Evolutionary conservation across 1,140 invertebrate species (phyloP).

Genomic region (Scaptomyza pallida): DNA sequence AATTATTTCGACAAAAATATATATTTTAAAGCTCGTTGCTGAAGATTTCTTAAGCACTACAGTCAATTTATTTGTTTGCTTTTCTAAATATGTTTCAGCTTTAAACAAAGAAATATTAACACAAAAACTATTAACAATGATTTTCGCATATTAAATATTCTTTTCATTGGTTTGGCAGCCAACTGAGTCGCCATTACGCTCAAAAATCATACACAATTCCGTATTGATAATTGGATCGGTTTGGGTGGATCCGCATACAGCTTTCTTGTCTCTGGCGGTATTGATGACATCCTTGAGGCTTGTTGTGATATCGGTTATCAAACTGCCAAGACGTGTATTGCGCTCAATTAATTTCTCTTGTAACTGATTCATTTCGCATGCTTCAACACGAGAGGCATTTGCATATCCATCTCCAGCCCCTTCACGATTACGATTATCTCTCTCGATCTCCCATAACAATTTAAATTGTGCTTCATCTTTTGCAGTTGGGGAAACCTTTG

Average conservation of each 20-base stretch:
- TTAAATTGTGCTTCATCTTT: not conserved
- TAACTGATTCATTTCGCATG: too few relatives aligned
- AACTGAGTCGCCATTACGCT: constrained; percentile 20
- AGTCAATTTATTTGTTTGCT: constrained; percentile 1
- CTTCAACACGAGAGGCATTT: too few relatives aligned
- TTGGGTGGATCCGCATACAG: constrained; percentile 2
- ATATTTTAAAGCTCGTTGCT: not conserved
- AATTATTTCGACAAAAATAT: not conserved
- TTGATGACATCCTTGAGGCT: constrained; percentile 4
- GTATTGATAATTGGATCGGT: constrained; percentile 3
- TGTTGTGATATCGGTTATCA: not conserved
- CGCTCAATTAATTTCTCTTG: constrained; percentile 12
- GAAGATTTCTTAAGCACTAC: not conserved
- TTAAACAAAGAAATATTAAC: too few relatives aligned
- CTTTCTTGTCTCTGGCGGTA: not conserved
- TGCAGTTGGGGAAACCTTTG: not conserved
- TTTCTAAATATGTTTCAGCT: too few relatives aligned
- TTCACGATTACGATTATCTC: not conserved
- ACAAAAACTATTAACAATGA: not conserved
- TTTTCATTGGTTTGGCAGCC: constrained; percentile 13
- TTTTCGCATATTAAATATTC: not conserved
- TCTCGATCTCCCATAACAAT: too few relatives aligned
- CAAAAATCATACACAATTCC: constrained; percentile 10
- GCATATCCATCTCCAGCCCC: not conserved
- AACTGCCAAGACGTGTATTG: constrained; percentile 8